Base-by-base conservation (phyloP, 2,113 vertebrate genomes). In the Synchiropus splendidus region DNA sequence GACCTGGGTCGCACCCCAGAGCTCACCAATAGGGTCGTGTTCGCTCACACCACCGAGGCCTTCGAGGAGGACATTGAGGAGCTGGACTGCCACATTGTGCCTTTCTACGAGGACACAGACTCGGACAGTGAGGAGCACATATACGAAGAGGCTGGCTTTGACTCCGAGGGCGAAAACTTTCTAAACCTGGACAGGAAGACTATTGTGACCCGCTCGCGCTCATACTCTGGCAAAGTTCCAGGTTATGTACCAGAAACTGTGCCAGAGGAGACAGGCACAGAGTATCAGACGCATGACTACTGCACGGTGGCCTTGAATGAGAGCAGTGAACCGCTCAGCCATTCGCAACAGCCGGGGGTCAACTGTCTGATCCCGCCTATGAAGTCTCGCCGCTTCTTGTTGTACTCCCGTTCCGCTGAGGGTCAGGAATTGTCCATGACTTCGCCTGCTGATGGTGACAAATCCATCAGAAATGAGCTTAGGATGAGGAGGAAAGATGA, bases 161-260 rank as follows among this genome's bases (percentile, higher is more conserved):
- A 72, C 56, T 75, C 52, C 0, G 89, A 93, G 16, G 77, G 70
- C 2, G 91, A 92, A 48, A 85, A 78, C 70, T 85, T 89, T 74
- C 64, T 86, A 38, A 60, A 86, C 17, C 33, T 67, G 6, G 94
- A 97, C 68, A 76, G 73, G 42, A 97, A 91, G 72, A 85, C 61
- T 12, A 70, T 85, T 34, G 84, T 90, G 55, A 84, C 86, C 1
- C 85, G 94, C 69, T 89, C 90, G 44, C 84, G 92, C 39, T 92
- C 95, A 0, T 92, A 92, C 35, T 95, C 92, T 12, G 90, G 89
- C 1, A 97, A 92, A 74, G 68, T 92, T 62, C 80, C 90, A 0
- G 90, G 90, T 45, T 90, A 79, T n/a, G 94, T 98, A 31, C 94
- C 95, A 31, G 94, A 97, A 78, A 96, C 95, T 1, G 94, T 97